A percentile compares a stretch with the other conserved stretches of the same genome.
Evolutionary conservation across 2,113 vertebrate genomes (phyloP).

Genomic region (Psilopogon haemacephalus): DNA sequence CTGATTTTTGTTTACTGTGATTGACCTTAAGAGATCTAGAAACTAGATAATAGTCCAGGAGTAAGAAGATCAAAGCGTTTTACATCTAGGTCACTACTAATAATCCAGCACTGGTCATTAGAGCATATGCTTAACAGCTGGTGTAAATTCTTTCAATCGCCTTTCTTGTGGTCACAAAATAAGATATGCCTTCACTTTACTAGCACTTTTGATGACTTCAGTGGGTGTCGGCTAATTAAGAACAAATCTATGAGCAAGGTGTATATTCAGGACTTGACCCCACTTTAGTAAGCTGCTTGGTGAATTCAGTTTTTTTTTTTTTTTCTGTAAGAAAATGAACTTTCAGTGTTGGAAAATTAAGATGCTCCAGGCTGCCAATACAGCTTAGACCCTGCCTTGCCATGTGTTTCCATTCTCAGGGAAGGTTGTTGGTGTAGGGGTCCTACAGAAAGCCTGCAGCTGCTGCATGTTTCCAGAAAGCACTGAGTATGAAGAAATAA

Average conservation of each 20-base stretch:
- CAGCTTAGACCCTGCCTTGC: not conserved
- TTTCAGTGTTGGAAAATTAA: not conserved
- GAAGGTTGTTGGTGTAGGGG: not conserved
- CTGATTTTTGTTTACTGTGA: not conserved
- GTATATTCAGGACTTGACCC: not conserved
- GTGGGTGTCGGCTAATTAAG: not conserved
- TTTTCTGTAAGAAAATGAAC: not conserved
- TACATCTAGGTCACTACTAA: slow-evolving; percentile 41
- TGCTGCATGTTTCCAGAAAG: slow-evolving; percentile 5
- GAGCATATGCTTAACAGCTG: not conserved
- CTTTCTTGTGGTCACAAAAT: not conserved
- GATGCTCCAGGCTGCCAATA: not conserved
- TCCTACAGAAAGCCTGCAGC: slow-evolving; percentile 6
- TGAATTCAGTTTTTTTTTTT: not conserved
- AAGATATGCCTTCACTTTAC: not conserved
- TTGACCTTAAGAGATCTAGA: slow-evolving; percentile 40
- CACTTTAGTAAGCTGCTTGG: not conserved
- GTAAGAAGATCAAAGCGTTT: slow-evolving; percentile 64
- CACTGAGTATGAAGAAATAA: slow-evolving; percentile 6
- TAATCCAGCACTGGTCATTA: slow-evolving; percentile 46
- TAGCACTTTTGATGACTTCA: not conserved
- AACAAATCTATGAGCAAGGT: not conserved
- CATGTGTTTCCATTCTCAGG: not conserved
- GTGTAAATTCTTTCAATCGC: slow-evolving; percentile 14
- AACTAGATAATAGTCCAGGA: slow-evolving; percentile 38